These are phyloP conservation scores for Pseudoatta argentina DNA, from an alignment of 1,140 invertebrate genomes.

Conservation along the genomic window DNA sequence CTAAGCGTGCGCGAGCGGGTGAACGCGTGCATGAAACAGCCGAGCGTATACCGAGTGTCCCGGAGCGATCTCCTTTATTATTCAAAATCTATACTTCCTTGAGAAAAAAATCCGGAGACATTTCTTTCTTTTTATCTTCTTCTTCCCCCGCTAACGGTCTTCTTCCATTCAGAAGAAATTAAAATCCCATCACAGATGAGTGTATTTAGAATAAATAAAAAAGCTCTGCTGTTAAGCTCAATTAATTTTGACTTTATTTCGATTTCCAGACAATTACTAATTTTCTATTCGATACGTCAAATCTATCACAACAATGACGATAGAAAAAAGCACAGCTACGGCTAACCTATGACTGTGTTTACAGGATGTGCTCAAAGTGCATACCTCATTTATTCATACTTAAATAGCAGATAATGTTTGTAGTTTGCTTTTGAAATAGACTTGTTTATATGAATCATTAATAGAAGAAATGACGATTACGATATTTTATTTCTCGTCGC, in stretches of 20 bases:
- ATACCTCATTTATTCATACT: background rate
- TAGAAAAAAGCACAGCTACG: background rate
- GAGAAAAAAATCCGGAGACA: conserved; percentile 21
- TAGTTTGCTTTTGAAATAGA: conserved; percentile 11
- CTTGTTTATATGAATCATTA: background rate
- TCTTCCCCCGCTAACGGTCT: background rate
- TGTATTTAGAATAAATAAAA: background rate
- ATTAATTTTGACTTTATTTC: background rate
- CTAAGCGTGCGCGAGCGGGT: conserved; percentile 75
- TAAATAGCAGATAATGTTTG: conserved; percentile 1
- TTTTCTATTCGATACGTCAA: background rate
- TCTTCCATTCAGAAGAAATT: background rate
- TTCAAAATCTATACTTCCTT: conserved; percentile 21
- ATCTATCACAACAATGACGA: background rate
- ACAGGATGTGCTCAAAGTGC: background rate
- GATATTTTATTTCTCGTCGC: background rate
- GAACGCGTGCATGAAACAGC: conserved; percentile 45
- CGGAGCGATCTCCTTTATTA: conserved; percentile 46
- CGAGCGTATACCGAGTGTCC: conserved; percentile 49
- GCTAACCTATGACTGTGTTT: conserved; percentile 1
- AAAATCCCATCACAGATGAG: background rate
- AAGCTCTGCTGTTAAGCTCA: background rate
- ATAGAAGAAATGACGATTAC: background rate
- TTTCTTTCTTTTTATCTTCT: background rate
- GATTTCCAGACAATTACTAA: background rate